Conservation (phyloP, 2,797 vertebrate species). For the Leptodactylus fallax region DNA sequence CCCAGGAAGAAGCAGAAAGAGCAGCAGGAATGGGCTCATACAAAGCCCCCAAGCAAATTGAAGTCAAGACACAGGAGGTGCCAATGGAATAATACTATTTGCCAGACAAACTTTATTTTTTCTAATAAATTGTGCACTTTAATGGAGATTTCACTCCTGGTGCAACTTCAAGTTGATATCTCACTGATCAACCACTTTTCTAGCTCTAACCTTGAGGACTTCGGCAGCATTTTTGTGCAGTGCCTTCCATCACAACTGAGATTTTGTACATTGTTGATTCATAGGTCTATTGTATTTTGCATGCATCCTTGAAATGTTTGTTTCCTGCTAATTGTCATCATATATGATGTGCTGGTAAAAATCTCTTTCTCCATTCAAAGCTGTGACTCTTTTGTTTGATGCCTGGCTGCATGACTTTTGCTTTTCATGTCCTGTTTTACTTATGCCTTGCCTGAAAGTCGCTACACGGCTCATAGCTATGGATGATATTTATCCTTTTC, state of each 20-base stretch:
- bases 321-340: background rate
- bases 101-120: background rate
- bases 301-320: background rate
- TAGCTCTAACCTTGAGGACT: background rate
- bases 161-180: background rate
- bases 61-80: slow-evolving; percentile 87
- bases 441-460: background rate
- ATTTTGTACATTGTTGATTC: background rate
- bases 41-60: slow-evolving; percentile 80
- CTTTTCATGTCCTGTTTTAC: background rate
- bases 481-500: background rate
- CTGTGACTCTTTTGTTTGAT: background rate
- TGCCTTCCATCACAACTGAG: background rate
- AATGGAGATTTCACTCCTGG: background rate
- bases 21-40: slow-evolving; percentile 98
- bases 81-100: slow-evolving; percentile 76
- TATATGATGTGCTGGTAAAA: background rate
- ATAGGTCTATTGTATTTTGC: too few relatives aligned
- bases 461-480: background rate
- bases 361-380: background rate
- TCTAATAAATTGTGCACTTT: background rate
- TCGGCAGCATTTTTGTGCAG: too few relatives aligned
- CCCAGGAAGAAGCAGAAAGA: slow-evolving; percentile 92
- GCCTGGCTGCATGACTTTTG: background rate
- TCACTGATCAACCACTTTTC: background rate